A percentile compares a stretch with the other conserved stretches of the same genome.
Evolutionary conservation across 2,113 vertebrate genomes (phyloP).

Genomic region (Dunckerocampus dactyliophorus): DNA sequence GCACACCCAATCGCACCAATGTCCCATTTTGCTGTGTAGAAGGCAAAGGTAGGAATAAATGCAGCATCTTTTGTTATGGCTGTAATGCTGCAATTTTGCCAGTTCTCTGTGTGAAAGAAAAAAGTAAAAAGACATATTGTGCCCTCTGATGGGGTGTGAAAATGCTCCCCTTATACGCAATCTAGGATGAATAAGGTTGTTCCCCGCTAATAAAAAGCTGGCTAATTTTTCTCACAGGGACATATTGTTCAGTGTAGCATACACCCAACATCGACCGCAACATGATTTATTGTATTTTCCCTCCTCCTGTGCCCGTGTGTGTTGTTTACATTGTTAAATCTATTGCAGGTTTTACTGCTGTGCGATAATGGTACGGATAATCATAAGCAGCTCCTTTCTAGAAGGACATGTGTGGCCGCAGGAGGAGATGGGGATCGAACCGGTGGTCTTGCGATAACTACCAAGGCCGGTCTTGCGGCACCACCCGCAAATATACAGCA

Average conservation of each 20-base stretch:
- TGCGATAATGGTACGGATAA: not conserved
- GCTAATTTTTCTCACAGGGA: conserved; percentile 22
- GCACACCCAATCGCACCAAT: no score
- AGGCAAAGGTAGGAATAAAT: no score
- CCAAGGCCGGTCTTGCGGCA: not conserved
- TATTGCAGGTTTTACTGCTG: conserved; percentile 39
- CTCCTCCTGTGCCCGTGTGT: conserved; percentile 20
- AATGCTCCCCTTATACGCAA: no score
- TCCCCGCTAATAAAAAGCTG: not conserved
- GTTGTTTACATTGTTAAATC: conserved; percentile 28
- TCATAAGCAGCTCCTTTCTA: conserved; percentile 1
- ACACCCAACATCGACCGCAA: conserved; percentile 34
- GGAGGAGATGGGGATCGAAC: not conserved
- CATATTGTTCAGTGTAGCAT: conserved; percentile 14
- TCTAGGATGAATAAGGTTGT: conserved; percentile 20
- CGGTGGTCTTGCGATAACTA: not conserved
- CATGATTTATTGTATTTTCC: conserved; percentile 45
- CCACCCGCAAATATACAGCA: not conserved
- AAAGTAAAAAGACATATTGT: no score
- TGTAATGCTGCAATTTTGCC: no score
- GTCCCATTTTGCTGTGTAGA: no score
- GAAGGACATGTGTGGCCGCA: not conserved
- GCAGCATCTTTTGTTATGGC: no score
- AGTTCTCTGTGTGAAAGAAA: no score
- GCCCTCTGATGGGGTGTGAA: no score